These are phyloP conservation scores for Equus quagga DNA, from an alignment of 2,113 vertebrate species.

Conservation along the genomic window DNA sequence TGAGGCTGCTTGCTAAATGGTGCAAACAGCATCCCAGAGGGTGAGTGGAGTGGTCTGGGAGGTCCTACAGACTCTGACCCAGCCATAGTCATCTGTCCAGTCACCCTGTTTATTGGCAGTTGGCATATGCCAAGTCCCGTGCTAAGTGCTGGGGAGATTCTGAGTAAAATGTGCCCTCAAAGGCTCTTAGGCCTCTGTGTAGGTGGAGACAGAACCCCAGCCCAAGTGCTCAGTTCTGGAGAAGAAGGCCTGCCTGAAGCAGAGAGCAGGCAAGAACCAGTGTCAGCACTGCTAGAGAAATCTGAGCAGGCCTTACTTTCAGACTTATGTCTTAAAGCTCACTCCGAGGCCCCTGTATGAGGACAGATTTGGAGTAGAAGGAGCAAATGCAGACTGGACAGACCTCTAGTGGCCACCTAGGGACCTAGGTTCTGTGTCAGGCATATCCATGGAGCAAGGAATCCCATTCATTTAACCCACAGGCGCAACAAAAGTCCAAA, in stretches of 20 bases:
- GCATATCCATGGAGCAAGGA: background rate
- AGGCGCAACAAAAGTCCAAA: background rate
- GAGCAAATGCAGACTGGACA: background rate
- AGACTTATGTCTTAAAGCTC: background rate
- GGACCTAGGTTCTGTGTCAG: background rate
- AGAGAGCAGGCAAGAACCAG: background rate
- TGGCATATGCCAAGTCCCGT: background rate
- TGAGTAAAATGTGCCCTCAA: background rate
- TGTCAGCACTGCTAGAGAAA: too few relatives aligned
- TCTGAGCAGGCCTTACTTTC: background rate
- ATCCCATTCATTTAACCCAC: background rate
- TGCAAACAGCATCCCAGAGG: too few relatives aligned
- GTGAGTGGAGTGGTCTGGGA: background rate
- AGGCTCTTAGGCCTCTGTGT: background rate
- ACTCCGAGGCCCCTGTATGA: background rate
- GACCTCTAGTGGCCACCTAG: background rate
- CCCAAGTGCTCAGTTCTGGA: background rate
- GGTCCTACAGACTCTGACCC: background rate
- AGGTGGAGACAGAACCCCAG: background rate
- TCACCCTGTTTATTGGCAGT: background rate
- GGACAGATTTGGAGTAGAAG: background rate
- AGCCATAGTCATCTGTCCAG: background rate
- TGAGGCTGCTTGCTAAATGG: rapidly evolving
- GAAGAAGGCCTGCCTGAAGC: background rate
- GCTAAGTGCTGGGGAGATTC: background rate